These are phyloP conservation scores for Gallinago stenura DNA, from an alignment of 2,797 vertebrate genomes.

Conservation along the genomic window DNA sequence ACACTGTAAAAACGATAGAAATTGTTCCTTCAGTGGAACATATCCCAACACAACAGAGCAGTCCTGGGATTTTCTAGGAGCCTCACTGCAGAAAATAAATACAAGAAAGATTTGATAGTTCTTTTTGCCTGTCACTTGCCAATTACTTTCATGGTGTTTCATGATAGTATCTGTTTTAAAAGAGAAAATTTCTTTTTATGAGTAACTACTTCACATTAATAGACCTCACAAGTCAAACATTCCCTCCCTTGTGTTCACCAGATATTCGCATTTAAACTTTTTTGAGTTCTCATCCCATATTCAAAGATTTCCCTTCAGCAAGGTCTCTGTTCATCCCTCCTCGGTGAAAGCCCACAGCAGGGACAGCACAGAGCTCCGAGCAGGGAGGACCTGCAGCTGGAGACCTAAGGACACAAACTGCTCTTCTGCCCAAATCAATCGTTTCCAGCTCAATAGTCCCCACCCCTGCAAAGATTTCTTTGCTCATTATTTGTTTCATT, in stretches of 20 bases:
- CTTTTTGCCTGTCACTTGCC: not conserved
- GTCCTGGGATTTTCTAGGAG: not conserved
- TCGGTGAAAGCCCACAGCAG: rapidly evolving
- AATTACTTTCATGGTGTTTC: not conserved
- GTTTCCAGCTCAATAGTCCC: not conserved
- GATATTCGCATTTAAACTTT: not conserved
- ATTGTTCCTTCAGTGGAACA: not conserved
- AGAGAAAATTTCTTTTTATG: not conserved
- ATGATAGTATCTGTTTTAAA: not conserved
- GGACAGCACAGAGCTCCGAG: rapidly evolving
- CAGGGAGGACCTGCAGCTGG: rapidly evolving
- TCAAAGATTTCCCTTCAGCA: not conserved
- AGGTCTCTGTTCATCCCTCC: not conserved
- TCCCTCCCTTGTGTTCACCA: not conserved
- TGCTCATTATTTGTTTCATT: not conserved
- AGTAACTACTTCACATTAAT: not conserved
- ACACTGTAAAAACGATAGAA: not conserved
- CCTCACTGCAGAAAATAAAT: not conserved
- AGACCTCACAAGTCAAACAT: not conserved
- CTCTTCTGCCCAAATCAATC: not conserved
- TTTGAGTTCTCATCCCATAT: not conserved
- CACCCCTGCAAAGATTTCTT: not conserved
- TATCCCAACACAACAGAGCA: not conserved
- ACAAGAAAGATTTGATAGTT: not conserved
- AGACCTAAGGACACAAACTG: not conserved